A percentile compares a stretch with the other conserved stretches of the same genome.
phyloP scores from a whole-genome alignment of 2,113 vertebrate species.

The Azemiops feae region DNA sequence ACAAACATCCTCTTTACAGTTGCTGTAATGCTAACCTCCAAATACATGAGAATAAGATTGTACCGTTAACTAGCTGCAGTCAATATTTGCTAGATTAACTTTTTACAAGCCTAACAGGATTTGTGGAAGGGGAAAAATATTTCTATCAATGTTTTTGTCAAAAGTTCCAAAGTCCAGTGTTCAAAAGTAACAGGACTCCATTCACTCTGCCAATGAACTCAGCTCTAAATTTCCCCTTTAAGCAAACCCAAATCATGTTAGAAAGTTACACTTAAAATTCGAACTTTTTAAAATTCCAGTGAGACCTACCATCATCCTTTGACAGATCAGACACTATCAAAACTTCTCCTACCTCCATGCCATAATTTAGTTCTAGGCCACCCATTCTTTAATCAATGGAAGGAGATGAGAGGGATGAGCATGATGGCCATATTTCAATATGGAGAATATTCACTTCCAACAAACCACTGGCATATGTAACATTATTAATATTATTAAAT shows the following conservation, averaged over 20 bases:
- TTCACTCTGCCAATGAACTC: neutral
- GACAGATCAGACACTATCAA: constrained; percentile 6
- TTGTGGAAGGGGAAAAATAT: neutral
- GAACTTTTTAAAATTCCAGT: neutral
- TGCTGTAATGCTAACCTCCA: no score
- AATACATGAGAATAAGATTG: neutral
- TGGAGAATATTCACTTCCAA: constrained; percentile 33
- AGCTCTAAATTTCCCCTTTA: neutral
- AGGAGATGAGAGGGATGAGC: constrained; percentile 8
- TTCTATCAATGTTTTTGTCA: neutral
- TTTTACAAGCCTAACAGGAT: neutral
- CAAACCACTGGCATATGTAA: constrained; percentile 32
- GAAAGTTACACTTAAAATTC: neutral
- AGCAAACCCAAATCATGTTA: neutral
- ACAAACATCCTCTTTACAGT: neutral
- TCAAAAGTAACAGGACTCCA: neutral
- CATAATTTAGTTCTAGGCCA: neutral
- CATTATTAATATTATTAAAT: constrained; percentile 3
- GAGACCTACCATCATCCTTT: neutral
- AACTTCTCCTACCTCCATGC: neutral
- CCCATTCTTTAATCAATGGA: neutral
- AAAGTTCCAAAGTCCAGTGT: neutral
- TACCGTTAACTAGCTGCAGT: neutral
- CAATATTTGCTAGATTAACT: neutral
- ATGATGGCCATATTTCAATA: neutral